phyloP scores from a whole-genome alignment of 2,113 vertebrate genomes.

The Forbesichthys papilliferus region DNA sequence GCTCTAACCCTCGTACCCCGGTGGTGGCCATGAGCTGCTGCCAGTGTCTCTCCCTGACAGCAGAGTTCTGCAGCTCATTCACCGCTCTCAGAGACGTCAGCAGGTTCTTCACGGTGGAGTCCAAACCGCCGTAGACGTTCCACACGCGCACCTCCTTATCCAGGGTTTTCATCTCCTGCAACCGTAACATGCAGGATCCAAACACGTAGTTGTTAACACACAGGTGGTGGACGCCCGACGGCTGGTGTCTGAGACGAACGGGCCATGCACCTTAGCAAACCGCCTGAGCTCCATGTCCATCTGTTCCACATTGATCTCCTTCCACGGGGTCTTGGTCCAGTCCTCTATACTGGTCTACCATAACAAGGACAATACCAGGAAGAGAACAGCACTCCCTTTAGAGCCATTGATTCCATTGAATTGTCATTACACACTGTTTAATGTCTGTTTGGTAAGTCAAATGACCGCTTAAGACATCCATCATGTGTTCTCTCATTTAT shows the following conservation, averaged over 20 bases:
- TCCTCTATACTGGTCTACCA: slow-evolving; percentile 83
- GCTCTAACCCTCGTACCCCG: slow-evolving; percentile 51
- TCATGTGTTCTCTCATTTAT: no score
- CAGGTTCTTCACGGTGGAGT: slow-evolving; percentile 72
- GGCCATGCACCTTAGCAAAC: slow-evolving; percentile 77
- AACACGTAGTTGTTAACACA: neutral
- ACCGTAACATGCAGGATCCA: neutral
- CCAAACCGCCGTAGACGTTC: slow-evolving; percentile 70
- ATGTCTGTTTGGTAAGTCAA: no score
- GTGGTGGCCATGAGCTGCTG: slow-evolving; percentile 78
- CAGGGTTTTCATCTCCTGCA: slow-evolving; percentile 77
- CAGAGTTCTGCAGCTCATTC: slow-evolving; percentile 76
- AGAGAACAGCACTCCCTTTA: no score
- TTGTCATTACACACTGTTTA: no score
- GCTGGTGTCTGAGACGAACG: neutral
- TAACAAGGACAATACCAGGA: slow-evolving; percentile 14
- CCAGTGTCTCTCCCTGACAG: slow-evolving; percentile 74
- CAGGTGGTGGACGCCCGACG: neutral
- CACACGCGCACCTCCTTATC: slow-evolving; percentile 78
- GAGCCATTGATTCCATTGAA: no score
- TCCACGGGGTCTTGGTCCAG: slow-evolving; percentile 85
- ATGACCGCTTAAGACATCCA: no score
- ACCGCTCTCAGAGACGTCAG: slow-evolving; percentile 78
- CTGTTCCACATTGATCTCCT: slow-evolving; percentile 86
- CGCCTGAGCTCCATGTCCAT: slow-evolving; percentile 84